Percentiles rank a stretch among this genome's conserved stretches.
Evolutionary conservation across 2,888 invertebrate genomes (phyloP).

Genomic region (Tetragnatha montana): DNA sequence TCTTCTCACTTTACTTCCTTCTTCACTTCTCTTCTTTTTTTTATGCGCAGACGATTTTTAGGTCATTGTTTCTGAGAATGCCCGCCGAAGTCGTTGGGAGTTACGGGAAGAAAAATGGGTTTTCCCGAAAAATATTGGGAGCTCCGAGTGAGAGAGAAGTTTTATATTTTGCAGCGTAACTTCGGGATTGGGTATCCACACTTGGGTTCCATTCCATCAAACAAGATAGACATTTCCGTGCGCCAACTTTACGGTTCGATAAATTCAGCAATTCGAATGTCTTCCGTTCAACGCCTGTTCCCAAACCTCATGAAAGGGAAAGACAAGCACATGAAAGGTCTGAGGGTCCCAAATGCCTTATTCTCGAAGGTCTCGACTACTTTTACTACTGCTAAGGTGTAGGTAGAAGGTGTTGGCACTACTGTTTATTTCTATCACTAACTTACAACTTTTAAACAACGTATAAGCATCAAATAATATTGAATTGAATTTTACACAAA

Average conservation of each 20-base stretch:
- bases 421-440: too few species aligned
- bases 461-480: too few species aligned
- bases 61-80: slow-evolving; percentile 68
- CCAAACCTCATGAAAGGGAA: too few species aligned
- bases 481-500: too few species aligned
- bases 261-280: not conserved
- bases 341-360: too few species aligned
- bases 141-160: slow-evolving; percentile 22
- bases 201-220: slow-evolving; percentile 37
- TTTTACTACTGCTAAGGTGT: too few species aligned
- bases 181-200: slow-evolving; percentile 32
- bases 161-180: slow-evolving; percentile 46
- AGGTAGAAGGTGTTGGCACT: too few species aligned
- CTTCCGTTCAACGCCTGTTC: too few species aligned
- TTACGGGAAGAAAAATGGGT: slow-evolving; percentile 62
- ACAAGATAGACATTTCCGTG: slow-evolving; percentile 32
- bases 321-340: too few species aligned
- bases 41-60: slow-evolving; percentile 65
- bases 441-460: too few species aligned
- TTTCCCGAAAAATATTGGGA: slow-evolving; percentile 40
- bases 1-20: slow-evolving; percentile 3
- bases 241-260: slow-evolving; percentile 20
- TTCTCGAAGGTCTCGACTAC: too few species aligned
- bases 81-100: slow-evolving; percentile 64
- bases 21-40: slow-evolving; percentile 16